A percentile compares a stretch with the other conserved stretches of the same genome.
Conservation (phyloP, 1,140 invertebrate species). For the Idris sp. region DNA sequence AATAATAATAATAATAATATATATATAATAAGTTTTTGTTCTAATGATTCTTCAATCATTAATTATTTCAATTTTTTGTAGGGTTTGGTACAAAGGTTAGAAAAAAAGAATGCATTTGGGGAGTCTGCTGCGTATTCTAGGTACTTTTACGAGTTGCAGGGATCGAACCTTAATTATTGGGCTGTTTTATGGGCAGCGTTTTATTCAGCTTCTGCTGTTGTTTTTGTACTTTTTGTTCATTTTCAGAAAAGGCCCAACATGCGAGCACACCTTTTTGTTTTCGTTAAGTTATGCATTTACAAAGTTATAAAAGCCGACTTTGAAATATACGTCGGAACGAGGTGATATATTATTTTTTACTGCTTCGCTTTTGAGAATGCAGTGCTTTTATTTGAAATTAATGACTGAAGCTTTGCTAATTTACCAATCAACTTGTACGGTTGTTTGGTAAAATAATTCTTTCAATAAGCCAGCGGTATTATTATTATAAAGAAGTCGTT, state of each 20-base stretch:
- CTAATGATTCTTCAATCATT: conserved; percentile 32
- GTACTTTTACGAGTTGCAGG: conserved; percentile 73
- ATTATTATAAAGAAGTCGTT: too few relatives aligned
- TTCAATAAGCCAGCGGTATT: too few relatives aligned
- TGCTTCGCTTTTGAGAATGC: conserved; percentile 20
- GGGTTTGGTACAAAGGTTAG: too few relatives aligned
- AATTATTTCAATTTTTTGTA: too few relatives aligned
- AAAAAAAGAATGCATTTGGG: too few relatives aligned
- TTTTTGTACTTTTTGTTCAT: conserved; percentile 46
- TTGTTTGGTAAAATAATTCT: too few relatives aligned
- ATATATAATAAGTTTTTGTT: too few relatives aligned
- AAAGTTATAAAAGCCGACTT: conserved; percentile 52
- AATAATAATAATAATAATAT: too few relatives aligned
- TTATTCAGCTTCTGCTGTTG: conserved; percentile 51
- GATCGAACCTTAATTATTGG: conserved; percentile 75
- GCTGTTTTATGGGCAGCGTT: conserved; percentile 67
- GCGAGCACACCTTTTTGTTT: conserved; percentile 54
- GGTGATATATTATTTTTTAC: conserved; percentile 55
- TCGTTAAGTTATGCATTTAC: conserved; percentile 53
- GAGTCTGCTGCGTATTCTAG: conserved; percentile 53
- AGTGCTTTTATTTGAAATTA: conserved; percentile 28
- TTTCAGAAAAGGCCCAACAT: conserved; percentile 40
- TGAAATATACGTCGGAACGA: conserved; percentile 42
- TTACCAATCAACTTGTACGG: conserved; percentile 14
- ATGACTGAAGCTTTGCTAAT: conserved; percentile 16